Evolutionary conservation across 2,888 invertebrate species (phyloP).

Genomic region (Yponomeuta plumbellus): DNA sequence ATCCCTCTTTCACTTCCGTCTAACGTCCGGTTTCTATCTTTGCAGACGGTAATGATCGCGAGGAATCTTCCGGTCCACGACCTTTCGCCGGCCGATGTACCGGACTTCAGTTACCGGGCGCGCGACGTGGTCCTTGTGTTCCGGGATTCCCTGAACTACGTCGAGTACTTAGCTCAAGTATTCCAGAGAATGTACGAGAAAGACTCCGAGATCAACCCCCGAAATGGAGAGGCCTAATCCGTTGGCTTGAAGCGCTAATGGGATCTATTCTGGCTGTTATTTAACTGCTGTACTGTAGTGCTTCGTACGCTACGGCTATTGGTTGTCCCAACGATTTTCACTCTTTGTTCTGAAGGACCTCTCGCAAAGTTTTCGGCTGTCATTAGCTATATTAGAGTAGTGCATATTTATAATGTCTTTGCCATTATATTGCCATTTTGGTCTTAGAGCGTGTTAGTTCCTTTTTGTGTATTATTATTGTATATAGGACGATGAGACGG

Average conservation of each 20-base stretch:
- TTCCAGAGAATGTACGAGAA: slow-evolving; percentile 49
- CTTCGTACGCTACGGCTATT: background rate
- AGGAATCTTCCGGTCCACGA: background rate
- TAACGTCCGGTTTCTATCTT: background rate
- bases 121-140: slow-evolving; percentile 46
- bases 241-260: background rate
- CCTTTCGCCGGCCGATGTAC: slow-evolving; percentile 35
- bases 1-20: background rate
- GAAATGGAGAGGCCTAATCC: background rate
- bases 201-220: background rate
- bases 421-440: slow-evolving; percentile 75
- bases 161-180: slow-evolving; percentile 56
- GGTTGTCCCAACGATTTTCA: slow-evolving; percentile 18
- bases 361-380: slow-evolving; percentile 45
- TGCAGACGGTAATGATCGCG: slow-evolving; percentile 13
- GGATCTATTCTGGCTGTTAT: background rate
- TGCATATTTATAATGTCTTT: slow-evolving; percentile 50
- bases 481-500: slow-evolving; percentile 69
- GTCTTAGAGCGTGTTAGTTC: slow-evolving; percentile 71
- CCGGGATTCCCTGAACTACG: slow-evolving; percentile 59
- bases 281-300: background rate
- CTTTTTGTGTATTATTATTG: slow-evolving; percentile 48
- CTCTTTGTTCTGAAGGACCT: slow-evolving; percentile 42
- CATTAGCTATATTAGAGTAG: slow-evolving; percentile 46
- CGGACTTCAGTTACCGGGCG: slow-evolving; percentile 41